Evolutionary conservation across 2,888 invertebrate species (phyloP).

Genomic region (Drosophila formosana): DNA sequence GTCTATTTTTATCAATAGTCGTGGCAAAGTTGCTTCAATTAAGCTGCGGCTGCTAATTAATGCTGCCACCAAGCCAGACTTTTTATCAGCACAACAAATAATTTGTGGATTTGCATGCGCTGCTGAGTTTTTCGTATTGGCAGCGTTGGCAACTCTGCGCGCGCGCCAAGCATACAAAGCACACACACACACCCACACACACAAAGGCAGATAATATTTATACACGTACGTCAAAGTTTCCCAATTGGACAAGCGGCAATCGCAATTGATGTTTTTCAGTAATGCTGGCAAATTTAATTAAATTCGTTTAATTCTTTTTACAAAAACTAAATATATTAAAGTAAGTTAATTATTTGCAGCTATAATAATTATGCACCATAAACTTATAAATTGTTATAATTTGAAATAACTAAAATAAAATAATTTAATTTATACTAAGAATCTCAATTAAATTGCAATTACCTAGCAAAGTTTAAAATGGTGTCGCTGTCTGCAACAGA

Average conservation of each 20-base stretch:
- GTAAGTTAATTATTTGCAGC: too few species aligned
- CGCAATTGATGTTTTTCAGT: background rate
- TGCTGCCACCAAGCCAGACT: constrained; percentile 39
- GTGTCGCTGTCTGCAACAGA: too few species aligned
- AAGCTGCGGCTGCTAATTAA: constrained; percentile 49
- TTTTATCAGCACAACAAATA: constrained; percentile 48
- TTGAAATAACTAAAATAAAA: too few species aligned
- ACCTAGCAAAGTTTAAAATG: background rate
- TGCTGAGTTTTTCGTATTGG: constrained; percentile 35
- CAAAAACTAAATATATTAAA: background rate
- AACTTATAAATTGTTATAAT: too few species aligned
- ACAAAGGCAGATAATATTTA: constrained; percentile 8
- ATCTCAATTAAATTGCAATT: background rate
- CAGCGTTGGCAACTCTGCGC: constrained; percentile 68
- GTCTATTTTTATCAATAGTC: constrained; percentile 43
- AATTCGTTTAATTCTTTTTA: background rate
- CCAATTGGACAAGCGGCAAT: constrained; percentile 30
- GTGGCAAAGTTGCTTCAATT: constrained; percentile 44
- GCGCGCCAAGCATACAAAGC: constrained; percentile 65
- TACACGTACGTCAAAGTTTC: constrained; percentile 27
- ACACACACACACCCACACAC: constrained; percentile 27
- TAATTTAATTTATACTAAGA: too few species aligned
- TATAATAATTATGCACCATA: too few species aligned
- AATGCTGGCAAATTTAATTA: background rate
- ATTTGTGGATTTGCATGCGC: constrained; percentile 51